phyloP scores from a whole-genome alignment of 1,140 invertebrate genomes.

The Scaptomyza pallida region DNA sequence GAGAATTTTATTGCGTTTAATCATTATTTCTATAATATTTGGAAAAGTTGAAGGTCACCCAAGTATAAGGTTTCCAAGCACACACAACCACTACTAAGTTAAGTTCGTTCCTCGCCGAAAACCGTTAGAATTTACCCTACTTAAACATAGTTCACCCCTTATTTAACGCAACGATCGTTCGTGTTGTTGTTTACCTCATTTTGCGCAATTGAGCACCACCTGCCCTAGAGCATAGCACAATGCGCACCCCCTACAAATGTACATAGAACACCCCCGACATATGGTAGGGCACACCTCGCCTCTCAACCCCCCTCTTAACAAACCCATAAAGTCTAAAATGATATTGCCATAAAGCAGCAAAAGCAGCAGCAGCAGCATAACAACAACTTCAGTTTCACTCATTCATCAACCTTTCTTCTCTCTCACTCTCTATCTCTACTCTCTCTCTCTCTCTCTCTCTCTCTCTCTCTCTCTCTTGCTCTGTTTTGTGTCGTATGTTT shows the following conservation, averaged over 20 bases:
- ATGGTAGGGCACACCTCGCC: too few species aligned
- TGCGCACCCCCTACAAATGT: slow-evolving; percentile 12
- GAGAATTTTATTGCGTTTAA: not conserved
- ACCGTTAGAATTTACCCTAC: slow-evolving; percentile 1
- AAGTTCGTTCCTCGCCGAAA: not conserved
- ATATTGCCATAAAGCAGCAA: slow-evolving; percentile 42
- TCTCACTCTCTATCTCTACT: not conserved
- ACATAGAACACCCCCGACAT: slow-evolving; percentile 11
- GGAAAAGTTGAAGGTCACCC: too few species aligned
- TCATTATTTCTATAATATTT: not conserved
- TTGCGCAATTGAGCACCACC: slow-evolving; percentile 30
- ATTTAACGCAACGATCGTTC: not conserved
- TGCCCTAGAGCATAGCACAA: slow-evolving; percentile 2
- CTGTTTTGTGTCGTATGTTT: not conserved
- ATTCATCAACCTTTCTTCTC: slow-evolving; percentile 38
- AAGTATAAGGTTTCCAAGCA: too few species aligned
- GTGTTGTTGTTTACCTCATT: not conserved
- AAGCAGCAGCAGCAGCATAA: too few species aligned
- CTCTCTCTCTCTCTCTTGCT: slow-evolving; percentile 7
- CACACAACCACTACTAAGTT: too few species aligned
- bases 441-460: slow-evolving; percentile 1
- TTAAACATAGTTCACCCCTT: slow-evolving; percentile 16
- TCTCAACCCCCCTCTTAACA: not conserved
- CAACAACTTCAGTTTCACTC: slow-evolving; percentile 45
- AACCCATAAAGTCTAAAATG: slow-evolving; percentile 28